These are phyloP conservation scores for Pseudolycoriella hygida DNA, from an alignment of 2,888 invertebrate genomes.

Conservation along the genomic window DNA sequence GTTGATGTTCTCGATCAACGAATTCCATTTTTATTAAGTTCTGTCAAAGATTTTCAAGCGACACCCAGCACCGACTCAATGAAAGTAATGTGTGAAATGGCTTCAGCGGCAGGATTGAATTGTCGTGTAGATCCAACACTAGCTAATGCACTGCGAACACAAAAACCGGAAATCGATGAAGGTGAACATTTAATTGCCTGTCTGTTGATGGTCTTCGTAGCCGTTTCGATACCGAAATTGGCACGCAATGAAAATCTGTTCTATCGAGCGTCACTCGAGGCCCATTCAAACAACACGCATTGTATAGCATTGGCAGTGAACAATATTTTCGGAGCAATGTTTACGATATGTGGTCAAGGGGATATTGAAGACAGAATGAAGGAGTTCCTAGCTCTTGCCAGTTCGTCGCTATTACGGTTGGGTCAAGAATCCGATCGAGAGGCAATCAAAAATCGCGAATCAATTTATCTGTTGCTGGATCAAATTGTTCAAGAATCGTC, in stretches of 20 bases:
- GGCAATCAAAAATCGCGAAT: slow-evolving; percentile 83
- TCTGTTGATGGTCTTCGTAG: slow-evolving; percentile 95
- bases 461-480: slow-evolving; percentile 89
- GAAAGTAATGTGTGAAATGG: slow-evolving; percentile 92
- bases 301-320: slow-evolving; percentile 95
- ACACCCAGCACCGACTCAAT: slow-evolving; percentile 81
- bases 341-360: slow-evolving; percentile 87
- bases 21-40: slow-evolving; percentile 89
- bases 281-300: slow-evolving; percentile 97
- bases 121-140: slow-evolving; percentile 93
- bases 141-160: slow-evolving; percentile 73
- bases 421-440: slow-evolving; percentile 95
- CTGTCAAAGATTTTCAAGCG: slow-evolving; percentile 85
- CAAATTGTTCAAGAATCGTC: slow-evolving; percentile 97
- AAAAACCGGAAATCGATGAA: slow-evolving; percentile 74
- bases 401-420: slow-evolving; percentile 82
- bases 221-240: slow-evolving; percentile 89
- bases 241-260: slow-evolving; percentile 82
- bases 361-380: slow-evolving; percentile 97
- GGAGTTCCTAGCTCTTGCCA: slow-evolving; percentile 83
- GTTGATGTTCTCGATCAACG: slow-evolving; percentile 84
- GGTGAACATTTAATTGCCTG: slow-evolving; percentile 90
- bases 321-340: slow-evolving; percentile 89
- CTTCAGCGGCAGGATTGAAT: slow-evolving; percentile 83
- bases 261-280: slow-evolving; percentile 71